These are phyloP conservation scores for Lordiphosa fenestrarum DNA, from an alignment of 2,888 invertebrate species.

Conservation along the genomic window DNA sequence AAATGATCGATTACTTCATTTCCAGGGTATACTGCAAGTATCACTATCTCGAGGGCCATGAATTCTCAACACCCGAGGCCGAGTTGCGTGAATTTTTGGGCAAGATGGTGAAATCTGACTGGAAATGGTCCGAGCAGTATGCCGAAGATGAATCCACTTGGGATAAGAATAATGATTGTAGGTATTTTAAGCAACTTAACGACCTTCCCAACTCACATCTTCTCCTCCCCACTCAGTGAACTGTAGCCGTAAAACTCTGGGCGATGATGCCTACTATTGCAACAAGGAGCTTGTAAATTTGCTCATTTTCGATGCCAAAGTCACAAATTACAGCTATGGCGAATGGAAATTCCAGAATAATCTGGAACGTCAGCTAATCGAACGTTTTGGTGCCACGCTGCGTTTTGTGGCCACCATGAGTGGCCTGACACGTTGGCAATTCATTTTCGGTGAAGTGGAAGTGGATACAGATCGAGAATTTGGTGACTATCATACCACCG, in stretches of 20 bases:
- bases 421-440: conserved; percentile 93
- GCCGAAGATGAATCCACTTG: conserved; percentile 76
- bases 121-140: conserved; percentile 85
- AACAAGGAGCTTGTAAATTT: conserved; percentile 92
- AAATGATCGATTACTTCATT: too few relatives aligned
- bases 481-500: conserved; percentile 87
- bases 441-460: conserved; percentile 84
- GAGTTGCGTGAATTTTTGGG: conserved; percentile 89
- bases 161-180: conserved; percentile 75
- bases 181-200: conserved; percentile 13
- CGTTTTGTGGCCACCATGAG: conserved; percentile 94
- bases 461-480: conserved; percentile 83
- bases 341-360: conserved; percentile 82
- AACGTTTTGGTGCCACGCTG: conserved; percentile 86
- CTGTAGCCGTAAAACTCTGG: conserved; percentile 84
- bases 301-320: conserved; percentile 92
- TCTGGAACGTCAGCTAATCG: conserved; percentile 82
- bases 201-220: background rate
- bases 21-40: conserved; percentile 92
- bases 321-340: conserved; percentile 83
- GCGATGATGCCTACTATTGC: conserved; percentile 89
- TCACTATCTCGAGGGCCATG: conserved; percentile 89
- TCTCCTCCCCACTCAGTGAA: conserved; percentile 81
- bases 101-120: conserved; percentile 83
- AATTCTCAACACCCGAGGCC: conserved; percentile 86